Evolutionary conservation across 2,888 invertebrate genomes (phyloP).

Genomic region (Trilocha varians): DNA sequence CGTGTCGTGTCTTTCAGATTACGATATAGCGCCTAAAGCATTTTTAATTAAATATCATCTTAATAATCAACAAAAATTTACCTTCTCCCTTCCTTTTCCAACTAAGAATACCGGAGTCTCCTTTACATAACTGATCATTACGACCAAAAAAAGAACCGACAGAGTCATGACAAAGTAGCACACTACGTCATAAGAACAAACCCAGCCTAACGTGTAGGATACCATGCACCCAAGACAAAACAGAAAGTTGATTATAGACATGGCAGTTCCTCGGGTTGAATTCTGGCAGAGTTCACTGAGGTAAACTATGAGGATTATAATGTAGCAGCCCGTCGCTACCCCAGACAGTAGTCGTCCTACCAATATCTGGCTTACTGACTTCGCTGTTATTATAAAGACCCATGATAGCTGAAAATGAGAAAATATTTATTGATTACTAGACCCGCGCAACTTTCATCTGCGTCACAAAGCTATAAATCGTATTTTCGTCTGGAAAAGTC

Average conservation of each 20-base stretch:
- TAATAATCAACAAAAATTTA: slow-evolving; percentile 9
- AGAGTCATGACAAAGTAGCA: slow-evolving; percentile 23
- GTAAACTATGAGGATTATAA: slow-evolving; percentile 63
- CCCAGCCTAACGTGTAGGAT: slow-evolving; percentile 29
- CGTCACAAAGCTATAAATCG: too few species aligned
- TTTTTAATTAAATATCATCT: neutral
- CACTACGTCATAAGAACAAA: slow-evolving; percentile 25
- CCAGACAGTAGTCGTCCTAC: slow-evolving; percentile 65
- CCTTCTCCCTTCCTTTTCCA: slow-evolving; percentile 25
- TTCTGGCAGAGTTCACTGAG: slow-evolving; percentile 59
- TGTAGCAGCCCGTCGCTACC: slow-evolving; percentile 52
- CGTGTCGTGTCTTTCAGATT: too few species aligned
- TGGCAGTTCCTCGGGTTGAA: slow-evolving; percentile 19
- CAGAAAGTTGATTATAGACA: slow-evolving; percentile 11
- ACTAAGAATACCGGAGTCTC: slow-evolving; percentile 29
- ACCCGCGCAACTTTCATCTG: too few species aligned
- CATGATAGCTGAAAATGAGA: too few species aligned
- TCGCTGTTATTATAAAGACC: slow-evolving; percentile 26
- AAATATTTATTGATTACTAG: too few species aligned
- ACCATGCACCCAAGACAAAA: slow-evolving; percentile 22
- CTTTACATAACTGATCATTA: slow-evolving; percentile 18
- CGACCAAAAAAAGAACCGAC: slow-evolving; percentile 15
- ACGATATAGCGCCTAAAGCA: too few species aligned
- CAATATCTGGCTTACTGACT: slow-evolving; percentile 27
- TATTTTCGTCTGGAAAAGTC: too few species aligned